phyloP scores from a whole-genome alignment of 2,797 vertebrate species.

The Aldrovandia affinis region DNA sequence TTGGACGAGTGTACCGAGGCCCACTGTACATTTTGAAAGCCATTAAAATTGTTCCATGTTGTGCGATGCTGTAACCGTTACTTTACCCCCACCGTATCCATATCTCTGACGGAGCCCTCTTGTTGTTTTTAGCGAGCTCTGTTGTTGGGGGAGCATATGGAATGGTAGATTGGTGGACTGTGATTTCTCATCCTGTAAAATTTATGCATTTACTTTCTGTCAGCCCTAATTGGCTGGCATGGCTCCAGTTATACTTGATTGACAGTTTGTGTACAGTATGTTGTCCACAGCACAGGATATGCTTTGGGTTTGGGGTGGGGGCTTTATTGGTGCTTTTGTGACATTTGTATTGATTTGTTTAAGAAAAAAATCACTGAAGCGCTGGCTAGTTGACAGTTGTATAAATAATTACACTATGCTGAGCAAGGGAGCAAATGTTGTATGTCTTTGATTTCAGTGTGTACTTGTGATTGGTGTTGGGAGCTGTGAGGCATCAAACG shows the following conservation, averaged over 20 bases:
- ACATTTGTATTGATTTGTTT: slow-evolving; percentile 30
- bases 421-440: slow-evolving; percentile 13
- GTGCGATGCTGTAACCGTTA: neutral
- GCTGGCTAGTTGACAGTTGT: slow-evolving; percentile 34
- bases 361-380: neutral
- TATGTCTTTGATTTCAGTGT: neutral
- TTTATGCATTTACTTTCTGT: neutral
- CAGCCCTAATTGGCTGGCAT: neutral
- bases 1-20: neutral
- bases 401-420: slow-evolving; percentile 25
- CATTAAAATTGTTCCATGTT: slow-evolving; percentile 5
- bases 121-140: neutral
- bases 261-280: neutral
- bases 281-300: neutral
- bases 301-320: neutral
- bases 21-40: neutral
- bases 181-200: neutral
- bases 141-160: neutral
- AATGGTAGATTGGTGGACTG: neutral
- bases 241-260: slow-evolving; percentile 6
- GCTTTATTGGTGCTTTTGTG: slow-evolving; percentile 28
- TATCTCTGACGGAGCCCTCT: neutral
- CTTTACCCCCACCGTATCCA: neutral
- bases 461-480: neutral
- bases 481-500: neutral